Evolutionary conservation across 2,888 invertebrate genomes (phyloP), one percentile per base, ranked within the genome.

Genomic region (Cordylochernes scorpioides): DNA sequence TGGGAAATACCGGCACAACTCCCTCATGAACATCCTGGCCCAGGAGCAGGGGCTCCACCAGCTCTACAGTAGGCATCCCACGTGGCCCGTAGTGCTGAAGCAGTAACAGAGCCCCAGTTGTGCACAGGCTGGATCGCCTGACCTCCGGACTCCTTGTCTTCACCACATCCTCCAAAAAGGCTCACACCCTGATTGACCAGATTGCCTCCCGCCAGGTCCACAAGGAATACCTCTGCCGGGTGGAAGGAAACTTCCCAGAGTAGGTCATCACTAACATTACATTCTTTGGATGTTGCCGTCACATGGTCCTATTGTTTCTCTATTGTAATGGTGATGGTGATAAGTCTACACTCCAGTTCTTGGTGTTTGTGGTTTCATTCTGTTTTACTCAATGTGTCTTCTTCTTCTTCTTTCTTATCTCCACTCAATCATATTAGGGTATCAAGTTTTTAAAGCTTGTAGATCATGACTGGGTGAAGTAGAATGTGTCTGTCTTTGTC

Each of bases 1-100:
- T 55, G 97, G 97, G 36, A 66, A 91, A 48, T 99, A 94, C 58
- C 66, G 88, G 30, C 82, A 88, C 61, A 97, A 97, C 58, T 84
- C 88, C 5, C 75, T 97, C 39, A 74, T 82, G 31, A 86, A 82
- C 54, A 88, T 94, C 47, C 64, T 97, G 47, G 82, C 84, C 44
- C 86, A 86, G 58, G 88, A 94, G 56, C 74, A 84, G 55, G 80
- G 80, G 57, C 60, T 82, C 57, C 75, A 77, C 55, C 82, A 88
- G 51, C 62, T 91, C 41, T 65, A 86, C 51, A 84, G 53, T 54
- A 40, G 39, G 47, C 38, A 13, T 18, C 15, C 10, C 8, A 6
- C 7, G 17, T 18, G 6, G 21, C 2, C 14, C n/a, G 18, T 27
- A 9, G 27, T 30, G 4, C 15, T 15, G 18, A 24, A 24, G 18